Base-by-base conservation (phyloP, 1,140 invertebrate species). In the Bombus sylvicola region DNA sequence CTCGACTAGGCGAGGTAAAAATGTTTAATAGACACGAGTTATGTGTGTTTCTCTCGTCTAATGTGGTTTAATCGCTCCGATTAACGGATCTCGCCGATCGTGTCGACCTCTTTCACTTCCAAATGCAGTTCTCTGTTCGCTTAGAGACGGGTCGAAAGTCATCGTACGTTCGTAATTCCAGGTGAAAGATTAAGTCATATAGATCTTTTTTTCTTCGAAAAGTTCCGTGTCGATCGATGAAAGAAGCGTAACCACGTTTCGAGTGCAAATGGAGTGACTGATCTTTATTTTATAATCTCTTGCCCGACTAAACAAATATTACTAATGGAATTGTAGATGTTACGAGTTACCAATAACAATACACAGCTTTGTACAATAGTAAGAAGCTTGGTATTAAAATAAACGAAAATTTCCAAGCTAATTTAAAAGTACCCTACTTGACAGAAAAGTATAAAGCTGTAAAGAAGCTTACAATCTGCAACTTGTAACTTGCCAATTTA, bases 1-100 rank as follows among this genome's bases (percentile, higher is more conserved):
- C 76, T 69, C 57, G 75, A 43, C 75, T 72, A 85, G 74, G 80
- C 62, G 74, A 62, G 75, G 68, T 87, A 89, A 89, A 85, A 89
- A 89, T 89, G 53, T 89, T 89, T 86, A 89, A 83, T 81, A 72
- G 88, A 85, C 76, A 85, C 78, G 71, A 81, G 71, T 85, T 85
- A 85, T 81, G 83, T 57, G 59, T 74, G 83, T 81, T 85, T 57
- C 83, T 41, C 78, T 25, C 69, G 83, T 74, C 83, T 81, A 85
- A 85, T 85, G 73, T 28, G 59, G 69, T 85, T 81, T 85, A 85
- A 85, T 85, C 78, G 57, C 64, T 34, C 22, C 83, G 83, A 81
- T 85, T 85, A 85, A 85, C 83, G 83, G 83, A 59, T 79, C 76
- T 39, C 76, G 0, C 76, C 53, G 64, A 72, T 73, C 77, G 68